Conservation (phyloP, 2,113 vertebrate genomes). For the Saimiri boliviensis region DNA sequence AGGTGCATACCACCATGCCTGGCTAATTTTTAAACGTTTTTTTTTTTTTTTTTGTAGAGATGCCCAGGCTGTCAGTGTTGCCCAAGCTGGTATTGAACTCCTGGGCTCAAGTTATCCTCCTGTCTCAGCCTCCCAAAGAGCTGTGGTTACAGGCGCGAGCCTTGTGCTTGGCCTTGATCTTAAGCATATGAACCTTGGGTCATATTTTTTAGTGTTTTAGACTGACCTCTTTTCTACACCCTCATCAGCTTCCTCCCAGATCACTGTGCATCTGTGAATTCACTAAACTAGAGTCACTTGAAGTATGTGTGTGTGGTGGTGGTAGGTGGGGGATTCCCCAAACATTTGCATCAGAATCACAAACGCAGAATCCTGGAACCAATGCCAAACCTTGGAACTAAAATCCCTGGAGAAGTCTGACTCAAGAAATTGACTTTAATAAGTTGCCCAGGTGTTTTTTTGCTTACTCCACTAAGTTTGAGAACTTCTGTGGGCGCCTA, state of each 20-base stretch:
- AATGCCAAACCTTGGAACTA: conserved; percentile 1
- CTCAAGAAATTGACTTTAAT: neutral
- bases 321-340: neutral
- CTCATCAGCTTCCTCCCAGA: neutral
- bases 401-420: neutral
- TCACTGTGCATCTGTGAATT: neutral
- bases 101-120: neutral
- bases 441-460: neutral
- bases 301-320: neutral
- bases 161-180: neutral
- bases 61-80: neutral
- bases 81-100: neutral
- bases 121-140: neutral
- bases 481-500: neutral
- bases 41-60: neutral
- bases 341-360: neutral
- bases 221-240: neutral
- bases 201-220: neutral
- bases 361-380: neutral
- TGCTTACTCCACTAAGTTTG: neutral
- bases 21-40: neutral
- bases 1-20: neutral
- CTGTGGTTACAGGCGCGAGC: neutral
- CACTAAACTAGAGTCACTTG: neutral
- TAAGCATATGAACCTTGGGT: neutral